These are phyloP conservation scores for Telmatherina bonti DNA, from an alignment of 2,797 vertebrate species.

Conservation along the genomic window DNA sequence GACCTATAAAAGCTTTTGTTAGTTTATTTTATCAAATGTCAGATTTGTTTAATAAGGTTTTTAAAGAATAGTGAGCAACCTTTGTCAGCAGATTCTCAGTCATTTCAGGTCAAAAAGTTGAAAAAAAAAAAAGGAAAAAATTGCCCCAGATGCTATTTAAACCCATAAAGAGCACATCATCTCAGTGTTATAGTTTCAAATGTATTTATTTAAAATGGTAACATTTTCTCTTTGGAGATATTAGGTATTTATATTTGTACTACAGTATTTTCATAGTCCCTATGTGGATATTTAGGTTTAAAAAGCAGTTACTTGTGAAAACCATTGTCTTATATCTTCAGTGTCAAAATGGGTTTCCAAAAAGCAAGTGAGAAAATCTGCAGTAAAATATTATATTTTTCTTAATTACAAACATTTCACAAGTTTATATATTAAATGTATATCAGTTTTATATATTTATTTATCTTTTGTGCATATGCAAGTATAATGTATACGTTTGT, in stretches of 20 bases:
- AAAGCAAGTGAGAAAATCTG: not conserved
- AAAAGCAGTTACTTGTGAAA: not conserved
- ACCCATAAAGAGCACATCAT: not conserved
- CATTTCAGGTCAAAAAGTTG: not conserved
- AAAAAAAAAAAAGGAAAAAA: not conserved
- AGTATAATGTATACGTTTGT: no score
- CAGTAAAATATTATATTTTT: conserved; percentile 7
- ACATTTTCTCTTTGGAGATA: not conserved
- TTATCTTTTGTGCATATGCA: conserved; percentile 42
- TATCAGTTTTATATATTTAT: conserved; percentile 22
- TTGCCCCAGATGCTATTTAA: not conserved
- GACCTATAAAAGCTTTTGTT: not conserved
- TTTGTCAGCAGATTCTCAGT: not conserved
- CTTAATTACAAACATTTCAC: conserved; percentile 37
- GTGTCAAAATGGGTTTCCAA: not conserved
- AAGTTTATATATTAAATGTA: not conserved
- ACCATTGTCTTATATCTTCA: not conserved
- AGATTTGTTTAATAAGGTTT: not conserved
- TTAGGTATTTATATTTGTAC: no score
- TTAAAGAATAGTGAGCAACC: not conserved
- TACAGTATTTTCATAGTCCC: no score
- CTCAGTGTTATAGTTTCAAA: not conserved
- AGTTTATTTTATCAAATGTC: not conserved
- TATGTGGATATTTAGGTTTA: not conserved
- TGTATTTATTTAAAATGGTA: not conserved